Conservation (phyloP, 2,888 invertebrate species). For the Myopa testacea region DNA sequence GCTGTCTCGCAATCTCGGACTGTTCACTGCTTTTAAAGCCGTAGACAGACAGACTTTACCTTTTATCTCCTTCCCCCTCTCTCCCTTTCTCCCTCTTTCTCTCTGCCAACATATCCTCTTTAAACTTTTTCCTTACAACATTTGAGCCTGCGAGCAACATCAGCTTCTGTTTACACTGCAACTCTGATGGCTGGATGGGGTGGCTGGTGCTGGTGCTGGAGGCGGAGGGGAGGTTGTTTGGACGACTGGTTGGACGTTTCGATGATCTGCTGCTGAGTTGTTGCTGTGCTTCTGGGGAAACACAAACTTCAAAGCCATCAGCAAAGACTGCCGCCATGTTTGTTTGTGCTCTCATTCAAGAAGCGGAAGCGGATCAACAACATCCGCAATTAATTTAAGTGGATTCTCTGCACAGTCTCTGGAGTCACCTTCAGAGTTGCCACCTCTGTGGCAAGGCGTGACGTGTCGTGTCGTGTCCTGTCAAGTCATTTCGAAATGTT, state of each 20-base stretch:
- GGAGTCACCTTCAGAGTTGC: constrained; percentile 6
- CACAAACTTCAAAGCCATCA: constrained; percentile 8
- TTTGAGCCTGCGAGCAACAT: neutral
- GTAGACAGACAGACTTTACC: too few relatives aligned
- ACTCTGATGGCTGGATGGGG: neutral
- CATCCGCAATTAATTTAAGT: constrained; percentile 66
- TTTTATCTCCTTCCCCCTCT: neutral
- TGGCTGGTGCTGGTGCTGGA: neutral
- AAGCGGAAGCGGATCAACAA: constrained; percentile 62
- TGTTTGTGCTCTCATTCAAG: constrained; percentile 42
- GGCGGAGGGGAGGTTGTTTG: neutral
- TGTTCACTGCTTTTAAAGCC: too few relatives aligned
- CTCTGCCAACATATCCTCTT: neutral
- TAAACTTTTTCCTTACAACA: neutral
- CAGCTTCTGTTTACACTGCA: constrained; percentile 22
- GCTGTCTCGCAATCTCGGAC: too few relatives aligned
- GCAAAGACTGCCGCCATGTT: constrained; percentile 30
- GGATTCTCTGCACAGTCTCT: constrained; percentile 59
- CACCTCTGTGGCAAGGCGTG: neutral
- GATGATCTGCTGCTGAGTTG: neutral
- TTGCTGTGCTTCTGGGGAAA: neutral
- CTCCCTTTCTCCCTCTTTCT: neutral
- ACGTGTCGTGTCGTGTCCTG: too few relatives aligned
- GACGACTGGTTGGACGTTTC: neutral
- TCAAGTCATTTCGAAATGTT: too few relatives aligned